Evolutionary conservation across 1,140 invertebrate genomes (phyloP).

Genomic region (Pissodes strobi): DNA sequence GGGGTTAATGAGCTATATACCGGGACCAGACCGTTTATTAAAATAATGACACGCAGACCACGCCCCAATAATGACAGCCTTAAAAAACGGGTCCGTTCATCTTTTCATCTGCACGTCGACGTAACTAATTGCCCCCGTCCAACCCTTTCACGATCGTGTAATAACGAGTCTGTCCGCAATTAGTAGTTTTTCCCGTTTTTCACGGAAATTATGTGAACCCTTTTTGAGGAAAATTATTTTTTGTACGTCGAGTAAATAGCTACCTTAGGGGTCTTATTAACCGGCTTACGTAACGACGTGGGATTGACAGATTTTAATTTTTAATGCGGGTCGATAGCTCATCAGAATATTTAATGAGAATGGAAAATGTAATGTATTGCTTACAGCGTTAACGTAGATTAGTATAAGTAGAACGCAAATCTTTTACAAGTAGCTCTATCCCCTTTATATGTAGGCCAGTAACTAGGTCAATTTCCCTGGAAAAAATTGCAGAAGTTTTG

Average conservation of each 20-base stretch:
- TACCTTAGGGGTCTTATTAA: conserved; percentile 5
- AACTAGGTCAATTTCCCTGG: too few species aligned
- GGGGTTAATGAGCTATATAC: conserved; percentile 27
- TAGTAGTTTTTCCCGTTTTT: conserved; percentile 28
- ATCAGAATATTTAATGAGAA: too few species aligned
- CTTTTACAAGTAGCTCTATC: too few species aligned
- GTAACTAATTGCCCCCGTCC: conserved; percentile 42
- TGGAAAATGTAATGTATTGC: too few species aligned
- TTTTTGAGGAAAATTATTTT: conserved; percentile 27
- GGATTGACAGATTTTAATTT: conserved; percentile 9
- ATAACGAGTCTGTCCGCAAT: conserved; percentile 19
- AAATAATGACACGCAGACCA: conserved; percentile 45
- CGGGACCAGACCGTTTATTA: conserved; percentile 40
- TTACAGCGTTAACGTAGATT: too few species aligned
- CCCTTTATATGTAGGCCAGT: too few species aligned
- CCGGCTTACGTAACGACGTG: conserved; percentile 3
- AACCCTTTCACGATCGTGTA: conserved; percentile 35
- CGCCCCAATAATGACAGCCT: conserved; percentile 44
- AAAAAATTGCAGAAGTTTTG: too few species aligned
- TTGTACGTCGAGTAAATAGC: not conserved
- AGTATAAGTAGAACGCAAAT: too few species aligned
- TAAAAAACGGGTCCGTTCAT: conserved; percentile 36
- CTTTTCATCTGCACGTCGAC: conserved; percentile 40
- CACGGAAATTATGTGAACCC: conserved; percentile 26
- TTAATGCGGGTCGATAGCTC: too few species aligned